Conservation (phyloP, 2,888 invertebrate genomes). For the Petrophora chlorosata region DNA sequence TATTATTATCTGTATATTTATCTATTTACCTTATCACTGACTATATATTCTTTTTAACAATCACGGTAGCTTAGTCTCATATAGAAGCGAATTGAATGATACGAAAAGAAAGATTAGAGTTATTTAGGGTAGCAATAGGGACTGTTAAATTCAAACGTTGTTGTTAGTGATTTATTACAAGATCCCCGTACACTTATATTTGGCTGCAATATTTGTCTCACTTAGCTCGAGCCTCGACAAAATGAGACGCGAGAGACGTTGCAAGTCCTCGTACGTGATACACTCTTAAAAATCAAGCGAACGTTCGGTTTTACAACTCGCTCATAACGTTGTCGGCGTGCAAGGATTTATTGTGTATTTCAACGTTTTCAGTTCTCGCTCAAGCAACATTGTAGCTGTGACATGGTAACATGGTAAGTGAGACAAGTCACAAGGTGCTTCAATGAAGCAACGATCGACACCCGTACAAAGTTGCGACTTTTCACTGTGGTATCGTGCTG, state of each 20-base stretch:
- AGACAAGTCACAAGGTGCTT: no score
- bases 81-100: no score
- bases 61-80: no score
- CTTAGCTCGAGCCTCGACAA: conserved; percentile 14
- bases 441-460: neutral
- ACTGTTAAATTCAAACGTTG: no score
- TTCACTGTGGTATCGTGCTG: no score
- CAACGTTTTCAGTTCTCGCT: conserved; percentile 33
- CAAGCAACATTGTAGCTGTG: conserved; percentile 47
- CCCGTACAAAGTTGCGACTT: no score
- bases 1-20: no score
- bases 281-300: conserved; percentile 27
- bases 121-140: no score
- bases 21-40: no score
- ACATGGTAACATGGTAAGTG: neutral
- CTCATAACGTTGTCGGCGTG: conserved; percentile 28
- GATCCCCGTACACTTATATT: conserved; percentile 4
- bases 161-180: no score
- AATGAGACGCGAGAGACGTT: conserved; percentile 20
- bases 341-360: conserved; percentile 33
- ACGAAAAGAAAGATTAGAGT: no score
- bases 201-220: conserved; percentile 22
- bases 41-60: no score
- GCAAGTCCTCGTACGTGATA: conserved; percentile 21
- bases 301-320: conserved; percentile 27